Evolutionary conservation across 2,113 vertebrate genomes (phyloP), one percentile per base, ranked within the genome.

Genomic region (Collichthys lucidus): DNA sequence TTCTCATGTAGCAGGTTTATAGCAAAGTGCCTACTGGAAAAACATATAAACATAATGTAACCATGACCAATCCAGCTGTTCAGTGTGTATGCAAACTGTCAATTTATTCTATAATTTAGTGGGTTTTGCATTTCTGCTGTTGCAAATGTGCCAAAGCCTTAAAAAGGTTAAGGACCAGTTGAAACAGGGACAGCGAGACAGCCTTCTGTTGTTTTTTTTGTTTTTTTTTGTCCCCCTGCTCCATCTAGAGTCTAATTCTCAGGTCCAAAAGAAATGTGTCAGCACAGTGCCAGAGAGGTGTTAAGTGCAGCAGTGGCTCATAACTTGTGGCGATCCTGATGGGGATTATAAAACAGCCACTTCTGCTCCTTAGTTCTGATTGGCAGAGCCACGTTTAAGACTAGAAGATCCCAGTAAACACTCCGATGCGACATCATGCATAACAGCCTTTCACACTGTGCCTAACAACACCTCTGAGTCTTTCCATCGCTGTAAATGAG

Each of bases 391-490:
- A 31, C 31, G 67, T 81, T 69, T 50, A 83, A 77, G 64, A 47
- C 16, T 31, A 42, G 29, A 67, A 75, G 35, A 40, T 59, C 73
- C 56, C 22, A 49, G 60, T 52, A 56, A 80, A 78, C 70, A 74
- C 26, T 46, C 6, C 4, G 20, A 74, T 44, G 42, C 20, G 68
- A 10, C 19, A 29, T 29, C 4, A 29, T 53, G 26, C 44, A 16
- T 49, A 69, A 61, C 19, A 62, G 69, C 69, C 57, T 55, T 64
- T 79, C 74, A 50, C 44, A 22, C 46, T 49, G 79, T 47, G 47
- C 22, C 44, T 17, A 74, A 76, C 55, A 55, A 55, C 82, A 68
- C 55, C 35, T 29, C 69, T 59, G 56, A 86, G 74, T 47, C 67
- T 71, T 77, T 52, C 11, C 52, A 19, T 69, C 15, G 1, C 65